A percentile compares a stretch with the other conserved stretches of the same genome.
These are phyloP conservation scores for Scophthalmus maximus DNA, from an alignment of 2,113 vertebrate genomes.

Conservation along the genomic window DNA sequence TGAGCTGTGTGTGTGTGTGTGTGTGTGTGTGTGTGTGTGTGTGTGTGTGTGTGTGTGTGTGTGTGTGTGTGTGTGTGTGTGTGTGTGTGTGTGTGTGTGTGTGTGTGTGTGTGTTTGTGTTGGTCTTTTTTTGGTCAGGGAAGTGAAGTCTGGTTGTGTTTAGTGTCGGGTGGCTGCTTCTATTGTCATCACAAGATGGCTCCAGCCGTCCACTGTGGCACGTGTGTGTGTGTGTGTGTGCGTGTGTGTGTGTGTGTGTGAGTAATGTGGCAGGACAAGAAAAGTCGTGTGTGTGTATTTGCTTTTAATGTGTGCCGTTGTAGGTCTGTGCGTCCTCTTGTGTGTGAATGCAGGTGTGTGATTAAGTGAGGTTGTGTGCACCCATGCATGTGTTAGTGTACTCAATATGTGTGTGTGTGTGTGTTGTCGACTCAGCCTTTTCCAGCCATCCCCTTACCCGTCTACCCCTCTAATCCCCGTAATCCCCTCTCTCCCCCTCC, in stretches of 20 bases:
- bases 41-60: too few species aligned
- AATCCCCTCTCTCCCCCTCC: slow-evolving; percentile 62
- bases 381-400: slow-evolving; percentile 15
- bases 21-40: too few species aligned
- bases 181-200: slow-evolving; percentile 69
- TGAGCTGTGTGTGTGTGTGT: too few species aligned
- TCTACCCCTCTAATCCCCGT: slow-evolving; percentile 64
- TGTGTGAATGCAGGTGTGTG: slow-evolving; percentile 21
- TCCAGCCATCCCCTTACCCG: slow-evolving; percentile 66
- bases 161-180: slow-evolving; percentile 58
- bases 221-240: slow-evolving; percentile 25
- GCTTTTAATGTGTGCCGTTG: too few species aligned
- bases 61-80: too few species aligned
- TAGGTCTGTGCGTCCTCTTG: slow-evolving; percentile 2
- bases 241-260: background rate
- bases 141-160: slow-evolving; percentile 65
- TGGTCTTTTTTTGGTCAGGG: slow-evolving; percentile 16
- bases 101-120: background rate
- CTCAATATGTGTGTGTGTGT: background rate
- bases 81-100: too few species aligned
- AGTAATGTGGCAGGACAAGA: too few species aligned
- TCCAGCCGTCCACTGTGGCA: slow-evolving; percentile 37
- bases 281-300: too few species aligned
- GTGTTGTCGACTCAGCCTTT: slow-evolving; percentile 73
- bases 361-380: slow-evolving; percentile 37